Base-by-base conservation (phyloP, 1,140 invertebrate genomes). In the Orchesella cincta region DNA sequence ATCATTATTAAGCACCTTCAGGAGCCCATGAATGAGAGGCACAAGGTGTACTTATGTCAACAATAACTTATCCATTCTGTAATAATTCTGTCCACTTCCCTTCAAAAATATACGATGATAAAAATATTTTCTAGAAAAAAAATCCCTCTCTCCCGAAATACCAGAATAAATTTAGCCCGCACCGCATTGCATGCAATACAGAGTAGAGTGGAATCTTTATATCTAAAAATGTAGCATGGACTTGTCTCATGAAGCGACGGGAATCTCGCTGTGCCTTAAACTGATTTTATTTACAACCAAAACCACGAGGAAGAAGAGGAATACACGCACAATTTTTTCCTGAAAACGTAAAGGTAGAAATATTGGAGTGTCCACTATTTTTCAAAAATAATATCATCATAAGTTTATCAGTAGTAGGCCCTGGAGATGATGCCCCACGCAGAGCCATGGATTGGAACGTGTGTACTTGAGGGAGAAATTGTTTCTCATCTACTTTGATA, bases 81-180 rank as follows among this genome's bases (percentile, higher is more conserved):
- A 67, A 67, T 67, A 67, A 67, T 67, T 67, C 62, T 67, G 62
- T 67, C 62, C 62, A 67, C n/a, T n/a, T 29, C 62, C 12, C 62
- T 67, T 23, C 12, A 57, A 57, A 57, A 46, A 62, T 14, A n/a
- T n/a, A n/a, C n/a, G n/a, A 5, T 67, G 62, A 67, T 67, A 31
- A 67, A 67, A 67, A 67, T 67, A 67, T 62, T 62, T 28, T n/a
- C n/a, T 26, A 62, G 54, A 62, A 62, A 62, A 26, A 62, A 62
- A 62, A 62, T 14, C 8, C 54, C 5, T n/a, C 12, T 26, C 23
- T 8, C n/a, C 54, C 26, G 52, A 57, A 57, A 57, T 57, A 57
- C 52, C 52, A n/a, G 52, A 57, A 57, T 57, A 46, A 18, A 46
- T 46, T 18, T 18, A 46, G 39, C 18, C 18, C 39, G 39, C 39